Evolutionary conservation across 1,140 invertebrate species (phyloP).

Genomic region (Sitobion miscanthi): DNA sequence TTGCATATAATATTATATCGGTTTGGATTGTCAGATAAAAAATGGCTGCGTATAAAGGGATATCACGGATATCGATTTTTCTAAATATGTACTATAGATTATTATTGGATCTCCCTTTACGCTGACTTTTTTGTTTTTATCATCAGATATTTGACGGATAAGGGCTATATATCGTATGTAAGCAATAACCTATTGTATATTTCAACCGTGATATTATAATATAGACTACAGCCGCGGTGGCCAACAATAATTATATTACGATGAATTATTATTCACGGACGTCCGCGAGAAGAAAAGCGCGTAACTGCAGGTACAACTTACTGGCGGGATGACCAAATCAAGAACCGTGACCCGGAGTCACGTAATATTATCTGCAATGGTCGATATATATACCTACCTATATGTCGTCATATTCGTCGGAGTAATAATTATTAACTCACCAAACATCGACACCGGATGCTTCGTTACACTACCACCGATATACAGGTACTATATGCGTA

Average conservation of each 20-base stretch:
- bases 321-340: slow-evolving; percentile 32
- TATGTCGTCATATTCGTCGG: background rate
- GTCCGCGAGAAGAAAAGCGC: background rate
- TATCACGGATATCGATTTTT: no score
- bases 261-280: slow-evolving; percentile 19
- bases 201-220: no score
- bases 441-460: slow-evolving; percentile 54
- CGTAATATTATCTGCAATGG: slow-evolving; percentile 2
- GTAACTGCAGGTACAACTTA: slow-evolving; percentile 23
- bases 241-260: slow-evolving; percentile 8
- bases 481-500: background rate
- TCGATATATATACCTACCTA: background rate
- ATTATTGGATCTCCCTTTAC: no score
- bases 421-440: slow-evolving; percentile 29
- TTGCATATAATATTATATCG: no score
- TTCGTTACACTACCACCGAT: slow-evolving; percentile 3
- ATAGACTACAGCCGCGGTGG: no score
- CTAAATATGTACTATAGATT: no score
- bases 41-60: no score
- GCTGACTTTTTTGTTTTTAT: no score
- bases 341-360: background rate
- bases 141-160: no score
- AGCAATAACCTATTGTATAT: no score
- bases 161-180: no score
- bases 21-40: no score